Base-by-base conservation (phyloP, 1,140 invertebrate genomes). In the Anadara kagoshimensis region DNA sequence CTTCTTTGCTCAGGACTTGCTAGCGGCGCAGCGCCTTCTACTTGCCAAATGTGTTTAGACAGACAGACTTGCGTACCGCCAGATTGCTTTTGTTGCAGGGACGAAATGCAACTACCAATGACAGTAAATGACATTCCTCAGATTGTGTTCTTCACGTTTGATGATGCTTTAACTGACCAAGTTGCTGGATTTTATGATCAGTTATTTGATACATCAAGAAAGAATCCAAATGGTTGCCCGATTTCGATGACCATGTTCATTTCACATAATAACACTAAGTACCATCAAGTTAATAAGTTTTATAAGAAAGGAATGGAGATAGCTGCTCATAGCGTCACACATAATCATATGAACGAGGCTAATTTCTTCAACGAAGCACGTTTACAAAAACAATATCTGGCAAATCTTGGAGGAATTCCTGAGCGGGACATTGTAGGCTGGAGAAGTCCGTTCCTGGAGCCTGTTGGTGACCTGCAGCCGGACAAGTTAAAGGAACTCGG, bases 301-400 rank as follows among this genome's bases (percentile, higher is more conserved):
- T 95, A 94, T 93, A 94, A 94, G 78, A 89, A 92, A 71, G 95
- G 95, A 14, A 95, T 96, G 83, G 96, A 97, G 90, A 96, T 97
- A 76, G 95, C 93, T 0, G 92, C 94, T 4, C 94, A 97, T 88
- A 95, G 94, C 16, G 94, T 97, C 65, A 96, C 79, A 3, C 86
- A 87, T 67, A 73, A 44, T 10, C 78, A 80, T 53, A 75, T 79
- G 56, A 77, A 79, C 51, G 76, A 76, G 10, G 57, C 61, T 22
- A 78, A 81, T 26, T 75, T 81, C 43, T 61, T 64, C 24, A 57
- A 75, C 18, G 79, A 81, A 26, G 81, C 80, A 12, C 74, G 78
- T 54, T 53, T 69, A 36, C 78, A 81, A 24, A 83, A 80, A 51
- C 64, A 76, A 44, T 81, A 78, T 41, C 47, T 83, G 20, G 76